Evolutionary conservation across 2,888 invertebrate genomes (phyloP), one percentile per base, ranked within the genome.

Genomic region (Mythimna ferrago): DNA sequence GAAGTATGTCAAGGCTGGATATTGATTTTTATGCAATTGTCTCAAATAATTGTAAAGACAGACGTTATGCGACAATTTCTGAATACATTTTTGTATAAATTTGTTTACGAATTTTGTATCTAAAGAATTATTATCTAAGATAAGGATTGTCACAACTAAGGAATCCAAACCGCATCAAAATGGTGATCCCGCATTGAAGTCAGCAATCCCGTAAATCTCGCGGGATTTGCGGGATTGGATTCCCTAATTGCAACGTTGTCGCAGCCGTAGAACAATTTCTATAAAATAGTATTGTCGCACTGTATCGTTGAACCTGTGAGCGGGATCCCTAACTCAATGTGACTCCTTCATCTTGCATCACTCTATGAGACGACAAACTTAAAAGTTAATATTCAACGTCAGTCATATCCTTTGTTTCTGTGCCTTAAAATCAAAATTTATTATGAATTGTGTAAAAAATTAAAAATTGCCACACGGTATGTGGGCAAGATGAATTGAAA

Each of bases 1-100:
- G 0, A 90, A 73, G 82, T 86, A 87, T 78, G 64, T 81, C n/a
- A 79, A 78, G 53, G 69, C 66, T 35, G 0, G 32, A 21, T 57
- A 56, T 38, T 38, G n/a, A 7, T 67, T 48, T 67, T 9, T 11
- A 21, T 53, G 19, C n/a, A 61, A 14, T 41, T 19, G 9, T n/a
- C 10, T 21, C 6, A 38, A 60, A 21, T 19, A 19, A 73, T 73
- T 71, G 10, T 35, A 11, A 10, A 6, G 57, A 0, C 35, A 16
- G 5, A 5, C 4, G 10, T 32, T 19, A 0, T 6, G 7, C 35
- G 19, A 19, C 4, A n/a, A 10, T 58, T 32, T 7, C 32, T 14
- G 11, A 56, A 26, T 6, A 56, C 26, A 6, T 26, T 14, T 56
- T 32, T 16, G 11, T 14, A 5, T 2, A 2, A 14, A 26, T 56